Evolutionary conservation across 2,113 vertebrate genomes (phyloP), one percentile per base, ranked within the genome.

Genomic region (Falco punctatus): DNA sequence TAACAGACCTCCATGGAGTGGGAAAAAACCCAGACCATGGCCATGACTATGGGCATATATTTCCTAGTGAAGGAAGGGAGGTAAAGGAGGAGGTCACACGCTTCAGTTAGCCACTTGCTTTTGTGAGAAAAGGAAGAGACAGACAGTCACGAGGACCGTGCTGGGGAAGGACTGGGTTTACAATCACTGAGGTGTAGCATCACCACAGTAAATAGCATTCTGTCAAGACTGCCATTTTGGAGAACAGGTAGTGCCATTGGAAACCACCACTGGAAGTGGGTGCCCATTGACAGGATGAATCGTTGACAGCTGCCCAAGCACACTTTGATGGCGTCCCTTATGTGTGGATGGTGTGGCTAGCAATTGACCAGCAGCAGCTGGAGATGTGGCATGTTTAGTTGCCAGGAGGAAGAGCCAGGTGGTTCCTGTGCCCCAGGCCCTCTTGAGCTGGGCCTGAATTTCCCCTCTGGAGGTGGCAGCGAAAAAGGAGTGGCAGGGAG

Each of bases 111-210:
- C 12, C 35, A 16, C 17, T 58, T 87, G 48, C 42, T 32, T 59
- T 58, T 71, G 28, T 28, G 52, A 52, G 49, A 52, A 79, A 14
- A 82, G 13, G 8, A 40, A 58, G 35, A 78, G 28, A 65, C 7
- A 52, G 44, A 52, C 7, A 32, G 0, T 0, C 15, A 48, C 0
- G 0, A 80, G 38, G 42, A 72, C 22, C 17, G 3, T 35, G 38
- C 30, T 57, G 62, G 18, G 20, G 20, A 44, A 89, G 20, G 42
- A 38, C 33, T 52, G 9, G 23, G 13, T 4, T 28, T 86, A 38
- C 22, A 38, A 1, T 49, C 30, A 22, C 6, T 5, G 2, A 5
- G 3, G 4, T 71, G 11, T 49, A 57, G 15, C 20, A 26, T 24
- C 24, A 26, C 62, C 2, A 4, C 20, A 49, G 9, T 54, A 72